Conservation (phyloP, 1,140 invertebrate species). For the Goniozus legneri region DNA sequence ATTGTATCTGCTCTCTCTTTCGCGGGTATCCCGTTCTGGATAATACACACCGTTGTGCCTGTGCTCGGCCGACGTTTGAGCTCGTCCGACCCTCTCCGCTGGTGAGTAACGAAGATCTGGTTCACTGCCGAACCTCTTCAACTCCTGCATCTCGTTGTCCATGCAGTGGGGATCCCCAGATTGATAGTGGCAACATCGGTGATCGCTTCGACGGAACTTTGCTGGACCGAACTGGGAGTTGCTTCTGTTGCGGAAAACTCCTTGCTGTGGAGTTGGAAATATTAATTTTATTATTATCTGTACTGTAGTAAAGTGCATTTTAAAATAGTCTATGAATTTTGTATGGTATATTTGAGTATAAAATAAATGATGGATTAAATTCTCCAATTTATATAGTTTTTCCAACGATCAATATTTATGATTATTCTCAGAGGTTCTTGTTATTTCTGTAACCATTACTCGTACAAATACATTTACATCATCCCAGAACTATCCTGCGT, state of each 20-base stretch:
- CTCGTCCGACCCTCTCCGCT: conserved; percentile 8
- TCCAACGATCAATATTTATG: no score
- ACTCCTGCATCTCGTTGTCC: conserved; percentile 26
- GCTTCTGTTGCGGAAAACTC: conserved; percentile 31
- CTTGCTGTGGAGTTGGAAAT: conserved; percentile 19
- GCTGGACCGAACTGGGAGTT: conserved; percentile 27
- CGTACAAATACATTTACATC: no score
- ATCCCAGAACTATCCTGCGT: no score
- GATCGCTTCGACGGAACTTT: conserved; percentile 18
- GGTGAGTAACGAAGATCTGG: conserved; percentile 60
- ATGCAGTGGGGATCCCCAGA: conserved; percentile 13
- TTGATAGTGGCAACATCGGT: conserved; percentile 30
- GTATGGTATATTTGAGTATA: no score
- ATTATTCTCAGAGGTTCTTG: no score
- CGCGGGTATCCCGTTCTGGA: conserved; percentile 27
- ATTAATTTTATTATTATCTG: neutral
- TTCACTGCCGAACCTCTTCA: conserved; percentile 65
- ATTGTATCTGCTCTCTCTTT: conserved; percentile 43
- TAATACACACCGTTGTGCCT: conserved; percentile 13
- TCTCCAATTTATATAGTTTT: no score
- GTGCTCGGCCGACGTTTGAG: conserved; percentile 20
- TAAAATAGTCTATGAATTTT: no score
- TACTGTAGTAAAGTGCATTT: no score
- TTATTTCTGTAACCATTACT: no score
- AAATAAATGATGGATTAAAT: no score